A percentile compares a stretch with the other conserved stretches of the same genome.
Conservation (phyloP, 2,113 vertebrate genomes). For the Sander vitreus region DNA sequence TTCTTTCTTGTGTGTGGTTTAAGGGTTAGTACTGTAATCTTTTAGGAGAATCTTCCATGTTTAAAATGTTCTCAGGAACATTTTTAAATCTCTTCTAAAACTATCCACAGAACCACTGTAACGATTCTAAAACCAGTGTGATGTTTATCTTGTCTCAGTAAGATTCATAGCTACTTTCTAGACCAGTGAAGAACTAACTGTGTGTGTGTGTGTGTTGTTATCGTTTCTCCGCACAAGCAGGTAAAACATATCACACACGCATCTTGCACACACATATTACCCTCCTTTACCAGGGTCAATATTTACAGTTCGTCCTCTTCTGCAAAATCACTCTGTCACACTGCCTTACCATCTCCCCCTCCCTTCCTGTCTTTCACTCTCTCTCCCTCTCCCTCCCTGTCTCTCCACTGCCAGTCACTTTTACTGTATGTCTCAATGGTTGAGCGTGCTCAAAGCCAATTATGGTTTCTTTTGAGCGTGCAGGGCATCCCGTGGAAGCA, state of each 20-base stretch:
- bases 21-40: not conserved
- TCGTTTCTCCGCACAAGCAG: constrained; percentile 46
- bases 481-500: constrained; percentile 67
- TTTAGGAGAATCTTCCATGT: not conserved
- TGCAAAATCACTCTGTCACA: constrained; percentile 67
- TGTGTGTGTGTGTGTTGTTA: constrained; percentile 15
- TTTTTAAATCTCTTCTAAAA: not conserved
- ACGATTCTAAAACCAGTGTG: constrained; percentile 18
- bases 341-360: constrained; percentile 47
- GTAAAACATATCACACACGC: constrained; percentile 6
- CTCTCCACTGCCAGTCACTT: constrained; percentile 64
- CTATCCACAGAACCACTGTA: not conserved
- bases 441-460: constrained; percentile 75
- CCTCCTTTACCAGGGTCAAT: constrained; percentile 70
- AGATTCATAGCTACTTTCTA: constrained; percentile 42
- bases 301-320: constrained; percentile 78
- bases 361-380: not conserved
- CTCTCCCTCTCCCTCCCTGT: not conserved
- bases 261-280: constrained; percentile 11
- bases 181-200: constrained; percentile 10
- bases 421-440: constrained; percentile 60
- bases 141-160: constrained; percentile 21
- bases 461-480: constrained; percentile 67
- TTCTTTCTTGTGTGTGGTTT: not conserved
- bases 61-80: not conserved